Conservation (phyloP, 2,797 vertebrate species). For the Vipera latastei region DNA sequence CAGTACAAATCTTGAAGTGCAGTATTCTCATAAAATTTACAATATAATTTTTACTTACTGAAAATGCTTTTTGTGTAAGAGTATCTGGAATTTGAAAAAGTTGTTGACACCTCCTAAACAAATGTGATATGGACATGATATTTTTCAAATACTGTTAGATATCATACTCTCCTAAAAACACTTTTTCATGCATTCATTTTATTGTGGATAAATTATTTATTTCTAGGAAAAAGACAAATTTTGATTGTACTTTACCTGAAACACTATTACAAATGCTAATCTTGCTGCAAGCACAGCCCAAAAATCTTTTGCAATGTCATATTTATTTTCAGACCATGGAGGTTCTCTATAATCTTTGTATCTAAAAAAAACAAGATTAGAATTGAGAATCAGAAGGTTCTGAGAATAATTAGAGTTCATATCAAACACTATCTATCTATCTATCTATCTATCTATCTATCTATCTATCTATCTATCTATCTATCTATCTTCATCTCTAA, state of each 20-base stretch:
- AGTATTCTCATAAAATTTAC: background rate
- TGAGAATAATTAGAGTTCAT: background rate
- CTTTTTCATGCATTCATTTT: background rate
- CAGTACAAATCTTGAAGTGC: background rate
- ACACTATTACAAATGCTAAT: constrained; percentile 90
- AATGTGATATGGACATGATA: background rate
- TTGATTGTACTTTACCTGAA: constrained; percentile 80
- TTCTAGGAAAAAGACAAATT: background rate
- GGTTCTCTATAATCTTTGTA: constrained; percentile 95
- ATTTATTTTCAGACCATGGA: constrained; percentile 85
- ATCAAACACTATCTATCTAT: background rate
- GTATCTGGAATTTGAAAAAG: background rate
- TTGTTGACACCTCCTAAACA: background rate
- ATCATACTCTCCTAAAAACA: background rate
- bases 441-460: background rate
- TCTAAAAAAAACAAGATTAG: constrained; percentile 50
- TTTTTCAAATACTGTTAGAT: background rate
- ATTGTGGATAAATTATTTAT: background rate
- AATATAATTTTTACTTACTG: background rate
- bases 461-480: background rate
- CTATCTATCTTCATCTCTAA: background rate
- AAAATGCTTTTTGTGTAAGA: background rate
- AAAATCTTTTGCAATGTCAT: constrained; percentile 92
- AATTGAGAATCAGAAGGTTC: background rate
- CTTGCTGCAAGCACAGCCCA: constrained; percentile 92